phyloP scores from a whole-genome alignment of 2,888 invertebrate genomes.

The Apamea monoglypha region DNA sequence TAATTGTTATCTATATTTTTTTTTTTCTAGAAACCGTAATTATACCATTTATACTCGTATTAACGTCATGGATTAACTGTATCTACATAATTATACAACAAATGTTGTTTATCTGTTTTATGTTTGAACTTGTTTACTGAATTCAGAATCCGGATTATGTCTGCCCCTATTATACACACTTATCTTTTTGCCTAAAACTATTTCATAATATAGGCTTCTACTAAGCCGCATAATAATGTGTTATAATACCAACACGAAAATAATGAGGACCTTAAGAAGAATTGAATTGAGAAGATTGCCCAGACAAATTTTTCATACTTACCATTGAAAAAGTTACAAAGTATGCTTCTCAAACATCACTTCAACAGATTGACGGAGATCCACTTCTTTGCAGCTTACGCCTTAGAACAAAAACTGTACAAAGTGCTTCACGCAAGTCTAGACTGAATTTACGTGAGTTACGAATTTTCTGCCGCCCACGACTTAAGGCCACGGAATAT shows the following conservation, averaged over 20 bases:
- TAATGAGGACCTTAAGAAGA: background rate
- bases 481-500: slow-evolving; percentile 28
- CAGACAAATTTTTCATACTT: background rate
- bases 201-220: background rate
- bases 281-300: background rate
- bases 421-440: slow-evolving; percentile 43
- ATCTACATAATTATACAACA: background rate
- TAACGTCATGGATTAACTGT: too few relatives aligned
- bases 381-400: slow-evolving; percentile 29
- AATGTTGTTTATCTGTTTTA: too few relatives aligned
- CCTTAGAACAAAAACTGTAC: slow-evolving; percentile 47
- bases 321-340: slow-evolving; percentile 31
- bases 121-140: background rate
- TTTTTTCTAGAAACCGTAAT: background rate
- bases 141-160: background rate
- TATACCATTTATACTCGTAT: background rate
- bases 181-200: background rate
- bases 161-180: background rate
- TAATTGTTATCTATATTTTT: slow-evolving; percentile 5
- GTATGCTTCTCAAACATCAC: slow-evolving; percentile 1
- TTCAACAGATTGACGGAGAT: slow-evolving; percentile 36
- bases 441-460: slow-evolving; percentile 48
- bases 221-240: background rate
- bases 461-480: slow-evolving; percentile 41
- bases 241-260: background rate